Base-by-base conservation (phyloP, 1,140 invertebrate species). In the Proctacanthus coquilletti region DNA sequence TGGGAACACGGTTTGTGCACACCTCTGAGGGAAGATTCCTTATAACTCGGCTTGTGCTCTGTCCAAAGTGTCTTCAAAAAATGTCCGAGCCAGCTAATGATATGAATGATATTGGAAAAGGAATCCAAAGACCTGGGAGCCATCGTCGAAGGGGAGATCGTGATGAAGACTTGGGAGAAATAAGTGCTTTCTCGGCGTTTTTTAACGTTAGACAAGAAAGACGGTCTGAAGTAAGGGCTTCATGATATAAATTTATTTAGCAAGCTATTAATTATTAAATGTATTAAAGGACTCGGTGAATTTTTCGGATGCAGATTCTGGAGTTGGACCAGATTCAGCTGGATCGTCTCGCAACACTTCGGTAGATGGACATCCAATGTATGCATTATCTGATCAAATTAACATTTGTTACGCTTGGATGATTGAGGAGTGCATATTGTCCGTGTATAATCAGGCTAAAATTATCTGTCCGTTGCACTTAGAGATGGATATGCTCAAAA, bases 1-100 rank as follows among this genome's bases (percentile, higher is more conserved):
- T 93, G 31, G 82, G 94, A 5, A 97, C 93, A 2, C 71, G 94
- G 30, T 98, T 98, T 64, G 88, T 93, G 2, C 95, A 98, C 53
- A 97, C 92, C 1, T 93, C 89, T 0, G 91, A 95, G 57, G 95
- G 95, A 1, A 79, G 86, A 44, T 84, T 95, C 54, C 63, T 99
- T 18, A 86, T 99, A 8, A 97, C 89, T 0, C 68, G 95, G n/a
- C 53, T 98, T 14, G 80, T 97, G 31, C 86, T 92, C 1, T 99
- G 95, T 61, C 81, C 86, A 0, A 70, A 74, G 5, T 97, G 93
- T 60, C 61, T 92, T 6, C 42, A 46, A 25, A 58, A 58, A 38
- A 32, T 58, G 8, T 27, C 8, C n/a, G n/a, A n/a, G n/a, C n/a
- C n/a, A n/a, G n/a, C n/a, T n/a, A n/a, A n/a, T n/a, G n/a, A n/a